These are phyloP conservation scores for Thelaira solivaga DNA, from an alignment of 2,888 invertebrate species.

Conservation along the genomic window DNA sequence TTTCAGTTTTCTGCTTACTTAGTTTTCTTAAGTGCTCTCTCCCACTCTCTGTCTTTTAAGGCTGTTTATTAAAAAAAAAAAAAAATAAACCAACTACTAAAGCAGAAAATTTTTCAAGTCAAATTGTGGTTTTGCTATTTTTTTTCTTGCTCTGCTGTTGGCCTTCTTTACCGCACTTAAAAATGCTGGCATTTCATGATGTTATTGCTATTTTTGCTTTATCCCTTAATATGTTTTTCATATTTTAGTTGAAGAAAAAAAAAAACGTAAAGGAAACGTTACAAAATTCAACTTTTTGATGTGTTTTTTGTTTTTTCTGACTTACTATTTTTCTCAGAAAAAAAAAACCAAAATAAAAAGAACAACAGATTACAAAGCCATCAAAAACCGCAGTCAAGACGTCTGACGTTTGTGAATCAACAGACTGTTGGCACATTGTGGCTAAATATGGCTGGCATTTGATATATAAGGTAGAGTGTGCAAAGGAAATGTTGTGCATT, in stretches of 20 bases:
- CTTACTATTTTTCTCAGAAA: conserved; percentile 31
- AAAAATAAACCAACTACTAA: conserved; percentile 4
- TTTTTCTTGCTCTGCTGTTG: conserved; percentile 11
- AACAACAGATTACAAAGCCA: conserved; percentile 38
- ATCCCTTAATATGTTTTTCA: conserved; percentile 12
- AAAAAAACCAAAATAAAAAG: conserved; percentile 1
- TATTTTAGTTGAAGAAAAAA: conserved; percentile 13
- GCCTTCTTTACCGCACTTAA: conserved; percentile 22
- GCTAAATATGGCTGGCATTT: conserved; percentile 38
- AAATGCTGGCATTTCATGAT: conserved; percentile 40
- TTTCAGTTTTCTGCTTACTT: conserved; percentile 61
- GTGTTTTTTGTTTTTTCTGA: conserved; percentile 33
- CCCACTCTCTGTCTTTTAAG: background rate
- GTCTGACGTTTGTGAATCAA: conserved; percentile 57
- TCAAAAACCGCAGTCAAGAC: conserved; percentile 55
- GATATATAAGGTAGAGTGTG: background rate
- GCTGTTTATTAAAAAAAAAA: conserved; percentile 6
- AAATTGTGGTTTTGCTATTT: conserved; percentile 48
- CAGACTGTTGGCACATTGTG: conserved; percentile 56
- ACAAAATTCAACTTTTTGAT: conserved; percentile 30
- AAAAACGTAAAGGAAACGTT: too few relatives aligned
- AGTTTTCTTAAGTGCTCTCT: conserved; percentile 44
- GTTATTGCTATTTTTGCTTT: conserved; percentile 25
- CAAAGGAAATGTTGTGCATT: background rate
- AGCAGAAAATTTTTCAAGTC: conserved; percentile 45